Evolutionary conservation across 2,888 invertebrate genomes (phyloP), one percentile per base, ranked within the genome.

Genomic region (Ferdinandea cuprea): DNA sequence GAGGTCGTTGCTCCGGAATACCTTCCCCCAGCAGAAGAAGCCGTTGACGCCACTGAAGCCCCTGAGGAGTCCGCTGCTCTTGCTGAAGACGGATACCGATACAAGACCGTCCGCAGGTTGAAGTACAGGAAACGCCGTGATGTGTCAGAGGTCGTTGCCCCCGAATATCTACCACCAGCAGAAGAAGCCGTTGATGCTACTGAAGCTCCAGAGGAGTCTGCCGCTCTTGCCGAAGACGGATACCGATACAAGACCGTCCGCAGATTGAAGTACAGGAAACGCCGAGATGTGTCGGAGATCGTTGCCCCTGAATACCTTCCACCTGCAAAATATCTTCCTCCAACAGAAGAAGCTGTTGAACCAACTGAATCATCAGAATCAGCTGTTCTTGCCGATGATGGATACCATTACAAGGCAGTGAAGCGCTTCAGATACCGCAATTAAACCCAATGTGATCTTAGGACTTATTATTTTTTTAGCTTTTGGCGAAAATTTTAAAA

Each of bases 201-300:
- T 11, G 66, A 44, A 2, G 54, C 35, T 0, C 19, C 83, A 0
- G 87, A 87, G 63, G 83, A 86, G 0, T 42, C 76, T 5, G 86
- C 86, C 52, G 86, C 85, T 8, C 86, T 88, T 0, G 86, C 69
- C 6, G 85, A 86, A 0, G 86, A 88, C 80, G 88, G 88, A 0
- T 88, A 88, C 74, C 87, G 85, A 32, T 89, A 89, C 85, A 89
- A 88, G 76, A 87, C 88, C 8, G 87, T 89, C 2, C 87, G 88
- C 28, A 87, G 86, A 4, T 61, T 88, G 1, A 88, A 88, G 37
- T 86, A 86, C 40, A 88, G 89, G 21, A 87, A 88, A 1, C 88
- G 89, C 19, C 88, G 89, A 48, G 89, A 89, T 85, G 87, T 88
- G 0, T 86, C 87, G 0, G 87, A 88, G 73, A 68, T 88, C 15